Percentiles rank a stretch among this genome's conserved stretches.
Conservation (phyloP, 2,113 vertebrate genomes). For the Oncorhynchus gorbuscha region DNA sequence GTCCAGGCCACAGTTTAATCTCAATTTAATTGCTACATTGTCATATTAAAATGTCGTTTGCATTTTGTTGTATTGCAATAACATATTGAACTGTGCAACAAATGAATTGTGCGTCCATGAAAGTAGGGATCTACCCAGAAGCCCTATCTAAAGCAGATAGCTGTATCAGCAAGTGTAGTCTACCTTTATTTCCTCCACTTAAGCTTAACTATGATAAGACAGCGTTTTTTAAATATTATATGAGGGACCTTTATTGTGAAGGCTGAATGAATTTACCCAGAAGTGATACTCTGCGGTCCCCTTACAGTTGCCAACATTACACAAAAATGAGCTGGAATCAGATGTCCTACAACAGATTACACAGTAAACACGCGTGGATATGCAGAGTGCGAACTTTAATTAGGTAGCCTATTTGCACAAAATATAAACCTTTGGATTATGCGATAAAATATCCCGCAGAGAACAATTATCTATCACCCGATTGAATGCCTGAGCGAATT, state of each 20-base stretch:
- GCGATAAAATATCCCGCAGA: conserved; percentile 3
- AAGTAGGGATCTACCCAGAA: too few relatives aligned
- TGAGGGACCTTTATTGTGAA: background rate
- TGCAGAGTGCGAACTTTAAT: conserved; percentile 18
- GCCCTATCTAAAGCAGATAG: too few relatives aligned
- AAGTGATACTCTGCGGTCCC: background rate
- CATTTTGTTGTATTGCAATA: too few relatives aligned
- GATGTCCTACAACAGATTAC: conserved; percentile 47
- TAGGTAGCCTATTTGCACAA: background rate
- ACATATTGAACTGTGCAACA: too few relatives aligned
- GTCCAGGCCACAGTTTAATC: too few relatives aligned
- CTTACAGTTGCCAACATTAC: conserved; percentile 1
- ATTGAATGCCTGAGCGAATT: background rate
- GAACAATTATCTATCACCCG: conserved; percentile 5
- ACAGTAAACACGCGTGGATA: conserved; percentile 41
- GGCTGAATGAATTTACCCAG: background rate
- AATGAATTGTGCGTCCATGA: too few relatives aligned
- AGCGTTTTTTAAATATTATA: too few relatives aligned
- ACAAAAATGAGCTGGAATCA: conserved; percentile 3
- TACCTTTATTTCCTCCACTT: too few relatives aligned
- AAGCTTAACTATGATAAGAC: too few relatives aligned
- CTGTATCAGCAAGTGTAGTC: too few relatives aligned
- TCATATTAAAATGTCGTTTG: too few relatives aligned
- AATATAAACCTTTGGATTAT: background rate
- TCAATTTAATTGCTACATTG: too few relatives aligned